Evolutionary conservation across 64 coral and sea anemone species (phyloP).

Genomic region (Exaiptasia diaphana): DNA sequence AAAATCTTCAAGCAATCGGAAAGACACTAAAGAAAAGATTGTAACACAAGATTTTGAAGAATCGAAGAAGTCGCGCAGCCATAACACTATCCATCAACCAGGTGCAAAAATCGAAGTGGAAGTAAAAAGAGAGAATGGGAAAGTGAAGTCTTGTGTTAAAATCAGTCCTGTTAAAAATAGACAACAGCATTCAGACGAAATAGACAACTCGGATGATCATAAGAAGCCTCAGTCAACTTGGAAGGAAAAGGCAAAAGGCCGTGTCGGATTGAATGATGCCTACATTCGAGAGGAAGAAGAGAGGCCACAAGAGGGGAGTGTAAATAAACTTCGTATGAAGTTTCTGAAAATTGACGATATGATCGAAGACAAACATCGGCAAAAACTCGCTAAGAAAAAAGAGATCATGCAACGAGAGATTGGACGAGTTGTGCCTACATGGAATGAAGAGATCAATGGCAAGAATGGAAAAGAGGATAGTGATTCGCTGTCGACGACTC

Average conservation of each 20-base stretch:
- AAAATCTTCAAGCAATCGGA: background rate
- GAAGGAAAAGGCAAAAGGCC: background rate
- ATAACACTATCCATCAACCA: background rate
- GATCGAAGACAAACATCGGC: constrained; percentile 46
- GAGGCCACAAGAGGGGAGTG: constrained; percentile 9
- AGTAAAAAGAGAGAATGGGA: constrained; percentile 3
- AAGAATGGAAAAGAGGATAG: background rate
- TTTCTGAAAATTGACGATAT: constrained; percentile 56
- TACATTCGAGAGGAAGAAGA: constrained; percentile 13
- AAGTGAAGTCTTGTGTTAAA: constrained; percentile 4
- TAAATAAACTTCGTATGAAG: constrained; percentile 36
- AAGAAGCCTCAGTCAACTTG: background rate
- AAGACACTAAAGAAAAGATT: background rate
- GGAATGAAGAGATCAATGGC: background rate
- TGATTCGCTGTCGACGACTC: no score
- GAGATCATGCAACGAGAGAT: constrained; percentile 41
- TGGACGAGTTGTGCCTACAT: constrained; percentile 19
- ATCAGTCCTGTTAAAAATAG: background rate
- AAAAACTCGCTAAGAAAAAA: constrained; percentile 35
- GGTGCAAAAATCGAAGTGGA: background rate
- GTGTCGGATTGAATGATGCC: constrained; percentile 12
- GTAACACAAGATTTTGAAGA: background rate
- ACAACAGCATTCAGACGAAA: background rate
- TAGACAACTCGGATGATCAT: background rate
- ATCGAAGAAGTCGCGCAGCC: background rate